Evolutionary conservation across 2,888 invertebrate species (phyloP), one percentile per base, ranked within the genome.

Genomic region (Sisyra terminalis): DNA sequence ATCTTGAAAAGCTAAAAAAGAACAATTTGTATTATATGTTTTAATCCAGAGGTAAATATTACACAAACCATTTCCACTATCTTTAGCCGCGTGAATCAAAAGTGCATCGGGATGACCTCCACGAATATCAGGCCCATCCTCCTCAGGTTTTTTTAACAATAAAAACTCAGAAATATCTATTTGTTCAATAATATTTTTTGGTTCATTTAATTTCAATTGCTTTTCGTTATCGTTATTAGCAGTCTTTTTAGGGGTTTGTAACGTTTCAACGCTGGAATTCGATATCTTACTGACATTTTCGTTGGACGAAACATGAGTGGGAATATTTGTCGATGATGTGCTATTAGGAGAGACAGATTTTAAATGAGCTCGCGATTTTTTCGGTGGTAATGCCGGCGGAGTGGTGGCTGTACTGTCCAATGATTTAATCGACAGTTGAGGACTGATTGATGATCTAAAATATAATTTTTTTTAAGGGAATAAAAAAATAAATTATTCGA

Each of bases 21-120:
- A 30, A 44, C 38, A 41, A 35, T 37, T 40, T 3, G 16, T 42
- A 15, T 9, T 10, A 16, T 34, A 6, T n/a, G n/a, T 34, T 16
- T 14, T 34, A 41, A 4, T 37, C 11, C 34, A 24, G 1, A 6
- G 14, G 24, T 5, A 41, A 32, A 37, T 39, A 17, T 15, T 10
- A 29, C 9, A 48, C 53, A 53, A 50, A 56, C 60, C 59, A 73
- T 82, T 82, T 71, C 89, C 92, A 58, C 87, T 87, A 47, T 89
- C 87, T 64, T 89, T 89, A 44, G 94, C 93, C 38, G 97, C 97
- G 57, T 94, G 87, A 34, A 96, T 92, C 48, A 97, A 81, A 42
- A 98, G 75, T 1, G 93, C 94, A 61, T 97, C 93, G 2, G 89
- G 79, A 47, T 86, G 79, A 6, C 96, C 97, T 7, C 97, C 97